A percentile compares a stretch with the other conserved stretches of the same genome.
Evolutionary conservation across 2,888 invertebrate species (phyloP).

Genomic region (Ctenicera cuprea): DNA sequence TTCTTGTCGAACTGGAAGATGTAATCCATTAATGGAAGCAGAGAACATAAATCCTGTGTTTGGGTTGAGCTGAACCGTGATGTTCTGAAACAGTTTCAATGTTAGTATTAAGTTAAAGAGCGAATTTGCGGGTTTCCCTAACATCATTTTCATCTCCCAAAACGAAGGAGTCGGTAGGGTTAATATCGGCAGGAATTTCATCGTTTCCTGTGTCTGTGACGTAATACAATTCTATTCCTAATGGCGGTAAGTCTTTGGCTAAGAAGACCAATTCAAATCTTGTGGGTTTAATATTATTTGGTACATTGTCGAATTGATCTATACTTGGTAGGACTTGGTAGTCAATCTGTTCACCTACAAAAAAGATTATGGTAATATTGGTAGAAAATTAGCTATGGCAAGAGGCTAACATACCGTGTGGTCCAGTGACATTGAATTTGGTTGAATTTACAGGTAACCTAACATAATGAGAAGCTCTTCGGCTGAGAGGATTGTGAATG

Average conservation of each 20-base stretch:
- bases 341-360: constrained; percentile 45
- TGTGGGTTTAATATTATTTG: constrained; percentile 27
- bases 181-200: neutral
- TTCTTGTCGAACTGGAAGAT: constrained; percentile 75
- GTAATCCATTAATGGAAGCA: constrained; percentile 74
- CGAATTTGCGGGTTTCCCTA: too few species aligned
- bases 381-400: too few species aligned
- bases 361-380: neutral
- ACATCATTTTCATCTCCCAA: constrained; percentile 30
- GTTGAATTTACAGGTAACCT: constrained; percentile 73
- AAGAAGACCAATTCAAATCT: constrained; percentile 80
- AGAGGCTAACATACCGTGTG: constrained; percentile 40
- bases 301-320: constrained; percentile 51
- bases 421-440: constrained; percentile 52
- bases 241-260: constrained; percentile 78
- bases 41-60: constrained; percentile 67
- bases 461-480: constrained; percentile 73
- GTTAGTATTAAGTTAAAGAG: neutral
- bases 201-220: constrained; percentile 61
- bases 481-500: constrained; percentile 79
- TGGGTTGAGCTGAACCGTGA: constrained; percentile 72
- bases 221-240: constrained; percentile 80
- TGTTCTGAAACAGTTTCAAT: constrained; percentile 14
- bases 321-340: constrained; percentile 54
- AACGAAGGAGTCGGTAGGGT: neutral